Conservation (phyloP, 2,888 invertebrate genomes). For the Cephus pulcher region DNA sequence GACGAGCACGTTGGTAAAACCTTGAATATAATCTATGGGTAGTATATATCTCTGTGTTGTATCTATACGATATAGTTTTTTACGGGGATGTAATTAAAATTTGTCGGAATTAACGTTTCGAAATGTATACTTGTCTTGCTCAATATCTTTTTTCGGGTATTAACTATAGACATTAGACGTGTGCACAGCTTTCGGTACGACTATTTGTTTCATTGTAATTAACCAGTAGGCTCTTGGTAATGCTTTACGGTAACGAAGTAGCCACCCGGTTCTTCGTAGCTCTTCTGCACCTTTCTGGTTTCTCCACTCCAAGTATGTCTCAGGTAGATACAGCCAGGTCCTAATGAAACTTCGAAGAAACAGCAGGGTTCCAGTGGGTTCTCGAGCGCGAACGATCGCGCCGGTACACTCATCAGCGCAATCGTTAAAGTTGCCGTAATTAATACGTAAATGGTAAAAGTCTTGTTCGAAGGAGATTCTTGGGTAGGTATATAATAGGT, state of each 20-base stretch:
- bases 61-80: neutral
- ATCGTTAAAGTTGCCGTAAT: slow-evolving; percentile 52
- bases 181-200: slow-evolving; percentile 26
- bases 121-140: neutral
- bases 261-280: slow-evolving; percentile 10
- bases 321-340: neutral
- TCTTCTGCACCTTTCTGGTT: slow-evolving; percentile 5
- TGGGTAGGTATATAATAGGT: neutral
- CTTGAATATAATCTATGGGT: neutral
- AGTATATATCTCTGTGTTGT: neutral
- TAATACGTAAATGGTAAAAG: slow-evolving; percentile 57
- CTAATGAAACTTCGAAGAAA: slow-evolving; percentile 26
- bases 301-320: slow-evolving; percentile 4
- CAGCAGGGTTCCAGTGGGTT: slow-evolving; percentile 13
- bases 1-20: neutral
- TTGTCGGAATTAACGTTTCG: neutral
- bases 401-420: slow-evolving; percentile 6
- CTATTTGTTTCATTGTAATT: slow-evolving; percentile 17
- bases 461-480: slow-evolving; percentile 14
- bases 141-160: neutral
- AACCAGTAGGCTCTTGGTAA: slow-evolving; percentile 23
- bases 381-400: neutral
- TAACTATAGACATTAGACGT: slow-evolving; percentile 1
- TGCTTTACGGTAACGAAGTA: neutral
- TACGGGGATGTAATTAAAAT: neutral